Evolutionary conservation across 2,113 vertebrate genomes (phyloP).

Genomic region (Megaceryle maxima): DNA sequence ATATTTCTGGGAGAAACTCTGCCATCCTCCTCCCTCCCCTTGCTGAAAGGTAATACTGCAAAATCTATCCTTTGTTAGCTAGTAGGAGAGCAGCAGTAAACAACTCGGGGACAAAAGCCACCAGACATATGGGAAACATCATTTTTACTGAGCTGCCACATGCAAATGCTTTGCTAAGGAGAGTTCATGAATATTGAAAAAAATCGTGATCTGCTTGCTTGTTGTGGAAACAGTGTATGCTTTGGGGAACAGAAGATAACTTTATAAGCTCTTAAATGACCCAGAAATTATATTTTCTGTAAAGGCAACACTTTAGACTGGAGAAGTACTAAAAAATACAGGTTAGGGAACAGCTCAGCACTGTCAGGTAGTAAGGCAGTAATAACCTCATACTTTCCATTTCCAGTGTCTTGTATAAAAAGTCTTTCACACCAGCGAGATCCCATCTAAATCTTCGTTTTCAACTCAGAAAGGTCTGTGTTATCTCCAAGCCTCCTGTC

Average conservation of each 20-base stretch:
- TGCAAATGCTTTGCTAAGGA: background rate
- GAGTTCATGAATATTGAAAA: background rate
- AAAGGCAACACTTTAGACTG: background rate
- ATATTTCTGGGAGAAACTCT: background rate
- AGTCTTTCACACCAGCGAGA: background rate
- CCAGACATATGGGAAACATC: conserved; percentile 15
- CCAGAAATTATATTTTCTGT: background rate
- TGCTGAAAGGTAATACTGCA: background rate
- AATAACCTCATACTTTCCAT: background rate
- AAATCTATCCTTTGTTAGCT: conserved; percentile 33
- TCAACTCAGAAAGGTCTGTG: background rate
- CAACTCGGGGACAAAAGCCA: background rate
- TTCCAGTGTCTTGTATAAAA: background rate
- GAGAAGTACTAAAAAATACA: background rate
- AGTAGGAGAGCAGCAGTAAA: conserved; percentile 18
- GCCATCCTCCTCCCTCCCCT: background rate
- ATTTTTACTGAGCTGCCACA: background rate
- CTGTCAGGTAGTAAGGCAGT: background rate
- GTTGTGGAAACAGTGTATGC: background rate
- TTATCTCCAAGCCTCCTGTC: rapidly evolving
- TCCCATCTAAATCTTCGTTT: background rate
- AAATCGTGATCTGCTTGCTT: background rate
- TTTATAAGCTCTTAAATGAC: background rate
- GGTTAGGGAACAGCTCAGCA: background rate
- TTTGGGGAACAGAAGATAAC: background rate